Conservation (phyloP, 2,113 vertebrate species). For the Cinclus cinclus region DNA sequence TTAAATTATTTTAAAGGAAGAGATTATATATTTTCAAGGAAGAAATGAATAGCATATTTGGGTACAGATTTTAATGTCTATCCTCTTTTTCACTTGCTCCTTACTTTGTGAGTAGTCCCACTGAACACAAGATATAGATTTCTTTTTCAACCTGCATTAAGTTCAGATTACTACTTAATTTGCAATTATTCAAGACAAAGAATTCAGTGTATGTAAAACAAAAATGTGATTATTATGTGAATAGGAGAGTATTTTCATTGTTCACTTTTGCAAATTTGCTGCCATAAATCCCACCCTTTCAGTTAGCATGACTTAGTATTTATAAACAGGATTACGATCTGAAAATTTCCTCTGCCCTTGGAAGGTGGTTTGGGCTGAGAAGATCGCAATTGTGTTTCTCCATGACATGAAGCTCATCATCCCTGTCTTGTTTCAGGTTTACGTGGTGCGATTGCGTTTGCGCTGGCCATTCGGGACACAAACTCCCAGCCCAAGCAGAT, state of each 20-base stretch:
- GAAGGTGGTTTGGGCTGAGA: background rate
- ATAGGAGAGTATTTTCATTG: background rate
- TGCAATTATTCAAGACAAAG: background rate
- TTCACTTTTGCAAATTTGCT: background rate
- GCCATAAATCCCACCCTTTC: background rate
- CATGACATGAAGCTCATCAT: fast-evolving
- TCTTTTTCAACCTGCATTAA: background rate
- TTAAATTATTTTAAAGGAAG: background rate
- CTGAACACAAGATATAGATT: background rate
- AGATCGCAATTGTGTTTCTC: background rate
- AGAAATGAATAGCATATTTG: background rate
- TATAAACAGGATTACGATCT: background rate
- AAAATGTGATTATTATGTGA: background rate
- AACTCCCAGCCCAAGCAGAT: constrained; percentile 73
- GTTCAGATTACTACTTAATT: background rate
- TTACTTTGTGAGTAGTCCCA: background rate
- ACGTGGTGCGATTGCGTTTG: constrained; percentile 83
- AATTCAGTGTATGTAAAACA: background rate
- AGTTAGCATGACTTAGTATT: background rate
- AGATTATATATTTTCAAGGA: background rate
- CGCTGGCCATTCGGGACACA: constrained; percentile 77
- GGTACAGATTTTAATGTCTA: background rate
- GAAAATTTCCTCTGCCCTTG: background rate
- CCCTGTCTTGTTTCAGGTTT: constrained; percentile 68
- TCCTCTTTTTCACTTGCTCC: background rate